Percentiles rank a stretch among this genome's conserved stretches.
Evolutionary conservation across 2,797 vertebrate genomes (phyloP).

Genomic region (Lepilemur ruficaudatus): DNA sequence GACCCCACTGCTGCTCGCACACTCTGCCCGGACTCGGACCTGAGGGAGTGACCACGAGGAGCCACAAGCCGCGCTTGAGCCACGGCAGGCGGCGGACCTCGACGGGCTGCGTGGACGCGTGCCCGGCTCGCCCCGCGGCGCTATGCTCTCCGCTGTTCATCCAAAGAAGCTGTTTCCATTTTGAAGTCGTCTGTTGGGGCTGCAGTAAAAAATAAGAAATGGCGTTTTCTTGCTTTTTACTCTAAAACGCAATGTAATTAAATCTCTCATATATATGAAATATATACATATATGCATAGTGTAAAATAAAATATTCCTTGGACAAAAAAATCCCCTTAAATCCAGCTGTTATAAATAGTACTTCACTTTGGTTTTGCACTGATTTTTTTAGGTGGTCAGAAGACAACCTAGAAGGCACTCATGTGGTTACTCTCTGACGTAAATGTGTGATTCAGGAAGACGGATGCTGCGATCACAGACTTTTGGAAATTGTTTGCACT

Average conservation of each 20-base stretch:
- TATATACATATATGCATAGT: conserved; percentile 71
- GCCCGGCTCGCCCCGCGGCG: accelerated
- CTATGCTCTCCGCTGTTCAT: conserved; percentile 63
- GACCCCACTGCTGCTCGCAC: conserved; percentile 91
- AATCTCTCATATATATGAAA: conserved; percentile 47
- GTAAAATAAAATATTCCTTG: conserved; percentile 83
- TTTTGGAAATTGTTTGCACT: conserved; percentile 92
- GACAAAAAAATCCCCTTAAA: conserved; percentile 71
- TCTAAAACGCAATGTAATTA: conserved; percentile 83
- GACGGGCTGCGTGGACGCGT: background rate
- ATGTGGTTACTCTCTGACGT: conserved; percentile 88
- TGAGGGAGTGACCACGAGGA: conserved; percentile 84
- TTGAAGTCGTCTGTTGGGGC: conserved; percentile 77
- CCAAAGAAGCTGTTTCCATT: conserved; percentile 76
- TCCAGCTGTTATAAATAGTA: conserved; percentile 84
- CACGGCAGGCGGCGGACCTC: conserved; percentile 82
- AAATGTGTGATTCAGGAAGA: conserved; percentile 90
- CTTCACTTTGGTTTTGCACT: conserved; percentile 92
- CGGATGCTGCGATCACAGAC: conserved; percentile 93
- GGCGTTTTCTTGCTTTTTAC: conserved; percentile 82
- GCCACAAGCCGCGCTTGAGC: conserved; percentile 91
- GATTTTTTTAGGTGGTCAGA: conserved; percentile 88
- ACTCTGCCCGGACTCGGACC: conserved; percentile 82
- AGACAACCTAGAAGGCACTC: conserved; percentile 89
- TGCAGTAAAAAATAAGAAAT: conserved; percentile 81